A percentile compares a stretch with the other conserved stretches of the same genome.
phyloP scores from a whole-genome alignment of 2,113 vertebrate species.

The Dendropsophus ebraccatus region DNA sequence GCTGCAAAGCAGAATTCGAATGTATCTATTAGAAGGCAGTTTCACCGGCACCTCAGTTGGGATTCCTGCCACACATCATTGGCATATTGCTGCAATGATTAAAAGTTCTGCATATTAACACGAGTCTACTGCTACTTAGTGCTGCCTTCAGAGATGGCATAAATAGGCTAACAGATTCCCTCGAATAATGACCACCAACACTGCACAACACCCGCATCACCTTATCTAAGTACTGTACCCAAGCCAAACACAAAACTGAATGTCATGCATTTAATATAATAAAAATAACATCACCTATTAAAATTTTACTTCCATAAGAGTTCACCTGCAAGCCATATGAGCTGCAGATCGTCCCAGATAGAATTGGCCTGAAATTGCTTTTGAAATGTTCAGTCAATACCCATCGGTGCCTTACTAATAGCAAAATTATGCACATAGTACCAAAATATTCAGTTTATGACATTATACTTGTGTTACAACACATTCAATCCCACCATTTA shows the following conservation, averaged over 20 bases:
- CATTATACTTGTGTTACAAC: neutral
- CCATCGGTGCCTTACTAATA: neutral
- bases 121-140: no score
- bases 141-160: no score
- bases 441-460: neutral
- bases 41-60: no score
- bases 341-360: neutral
- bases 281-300: neutral
- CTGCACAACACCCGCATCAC: no score
- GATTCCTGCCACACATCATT: no score
- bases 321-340: neutral
- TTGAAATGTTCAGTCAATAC: slow-evolving; percentile 18
- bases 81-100: no score
- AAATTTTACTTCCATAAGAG: neutral
- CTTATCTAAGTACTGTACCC: neutral
- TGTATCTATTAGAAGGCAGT: no score
- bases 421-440: neutral
- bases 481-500: neutral
- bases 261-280: neutral
- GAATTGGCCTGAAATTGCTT: neutral
- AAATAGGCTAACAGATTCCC: no score
- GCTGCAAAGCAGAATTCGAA: no score
- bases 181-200: no score
- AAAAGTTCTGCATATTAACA: no score
- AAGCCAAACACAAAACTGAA: neutral